phyloP scores from a whole-genome alignment of 2,113 vertebrate species.

The Pelmatolapia mariae region DNA sequence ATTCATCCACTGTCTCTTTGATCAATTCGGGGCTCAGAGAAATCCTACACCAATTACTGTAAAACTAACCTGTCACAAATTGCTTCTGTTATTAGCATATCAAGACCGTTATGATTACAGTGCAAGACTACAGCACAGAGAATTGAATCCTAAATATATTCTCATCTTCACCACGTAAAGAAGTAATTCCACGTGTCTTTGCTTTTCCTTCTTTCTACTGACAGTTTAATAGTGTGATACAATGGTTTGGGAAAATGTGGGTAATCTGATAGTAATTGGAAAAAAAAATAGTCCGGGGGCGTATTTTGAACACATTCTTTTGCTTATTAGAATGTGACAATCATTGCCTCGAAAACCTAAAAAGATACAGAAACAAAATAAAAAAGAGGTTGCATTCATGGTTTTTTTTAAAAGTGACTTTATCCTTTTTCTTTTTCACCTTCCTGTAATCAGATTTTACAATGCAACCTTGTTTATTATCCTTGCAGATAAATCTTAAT shows the following conservation, averaged over 20 bases:
- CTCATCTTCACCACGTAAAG: not conserved
- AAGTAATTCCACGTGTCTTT: slow-evolving; percentile 21
- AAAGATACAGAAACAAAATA: not conserved
- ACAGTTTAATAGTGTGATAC: slow-evolving; percentile 37
- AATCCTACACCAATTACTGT: slow-evolving; percentile 27
- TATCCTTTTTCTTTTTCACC: not conserved
- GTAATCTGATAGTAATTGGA: slow-evolving; percentile 6
- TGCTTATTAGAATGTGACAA: not conserved
- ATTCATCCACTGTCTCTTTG: slow-evolving; percentile 26
- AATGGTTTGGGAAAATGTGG: slow-evolving; percentile 12
- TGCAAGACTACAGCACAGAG: not conserved
- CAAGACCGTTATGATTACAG: slow-evolving; percentile 14
- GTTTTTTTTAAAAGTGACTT: not conserved
- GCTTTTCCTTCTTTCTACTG: slow-evolving; percentile 14
- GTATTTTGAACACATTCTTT: not conserved
- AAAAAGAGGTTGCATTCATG: not conserved
- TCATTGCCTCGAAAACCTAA: not conserved
- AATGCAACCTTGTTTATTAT: not conserved
- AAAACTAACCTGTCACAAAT: slow-evolving; percentile 42
- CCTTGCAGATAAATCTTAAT: slow-evolving; percentile 40
- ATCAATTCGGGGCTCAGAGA: slow-evolving; percentile 25
- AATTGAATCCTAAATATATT: slow-evolving; percentile 22
- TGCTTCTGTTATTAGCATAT: slow-evolving; percentile 33
- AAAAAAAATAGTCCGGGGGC: not conserved
- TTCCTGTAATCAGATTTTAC: not conserved